Percentiles rank a stretch among this genome's conserved stretches.
phyloP scores from a whole-genome alignment of 2,888 invertebrate species.

The Hypomecis atomaria region DNA sequence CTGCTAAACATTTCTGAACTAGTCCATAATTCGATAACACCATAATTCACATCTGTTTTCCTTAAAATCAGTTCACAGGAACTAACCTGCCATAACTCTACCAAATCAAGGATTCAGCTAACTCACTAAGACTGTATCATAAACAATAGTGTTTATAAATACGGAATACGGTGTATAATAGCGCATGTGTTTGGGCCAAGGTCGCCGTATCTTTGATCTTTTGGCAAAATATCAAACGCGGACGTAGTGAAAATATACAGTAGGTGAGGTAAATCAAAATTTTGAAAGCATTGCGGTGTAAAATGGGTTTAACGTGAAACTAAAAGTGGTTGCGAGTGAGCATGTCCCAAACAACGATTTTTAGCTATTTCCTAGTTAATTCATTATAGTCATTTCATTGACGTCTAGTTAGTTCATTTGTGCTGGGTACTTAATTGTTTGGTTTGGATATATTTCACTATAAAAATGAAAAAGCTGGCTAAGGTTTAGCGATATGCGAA shows the following conservation, averaged over 20 bases:
- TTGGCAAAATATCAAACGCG: conserved; percentile 55
- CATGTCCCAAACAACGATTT: too few species aligned
- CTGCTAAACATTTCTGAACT: too few species aligned
- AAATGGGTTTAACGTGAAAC: not conserved
- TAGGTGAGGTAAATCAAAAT: not conserved
- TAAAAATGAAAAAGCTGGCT: too few species aligned
- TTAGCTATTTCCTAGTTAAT: too few species aligned
- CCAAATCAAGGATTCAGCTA: conserved; percentile 15
- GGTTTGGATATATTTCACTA: too few species aligned
- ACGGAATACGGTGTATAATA: conserved; percentile 8
- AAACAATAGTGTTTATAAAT: conserved; percentile 31
- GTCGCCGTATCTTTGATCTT: conserved; percentile 54
- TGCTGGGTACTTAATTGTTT: too few species aligned
- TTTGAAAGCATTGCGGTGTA: not conserved
- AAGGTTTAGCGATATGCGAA: too few species aligned
- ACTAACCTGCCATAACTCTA: conserved; percentile 19
- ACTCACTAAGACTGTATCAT: conserved; percentile 10
- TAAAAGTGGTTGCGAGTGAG: not conserved
- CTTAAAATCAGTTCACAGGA: conserved; percentile 4
- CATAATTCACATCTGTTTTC: not conserved
- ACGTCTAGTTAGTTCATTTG: too few species aligned
- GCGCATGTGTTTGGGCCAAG: conserved; percentile 43
- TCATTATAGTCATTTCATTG: too few species aligned
- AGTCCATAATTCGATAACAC: too few species aligned
- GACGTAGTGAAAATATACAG: conserved; percentile 18